A percentile compares a stretch with the other conserved stretches of the same genome.
Conservation (phyloP, 2,113 vertebrate genomes). For the Nothobranchius kuhntae region DNA sequence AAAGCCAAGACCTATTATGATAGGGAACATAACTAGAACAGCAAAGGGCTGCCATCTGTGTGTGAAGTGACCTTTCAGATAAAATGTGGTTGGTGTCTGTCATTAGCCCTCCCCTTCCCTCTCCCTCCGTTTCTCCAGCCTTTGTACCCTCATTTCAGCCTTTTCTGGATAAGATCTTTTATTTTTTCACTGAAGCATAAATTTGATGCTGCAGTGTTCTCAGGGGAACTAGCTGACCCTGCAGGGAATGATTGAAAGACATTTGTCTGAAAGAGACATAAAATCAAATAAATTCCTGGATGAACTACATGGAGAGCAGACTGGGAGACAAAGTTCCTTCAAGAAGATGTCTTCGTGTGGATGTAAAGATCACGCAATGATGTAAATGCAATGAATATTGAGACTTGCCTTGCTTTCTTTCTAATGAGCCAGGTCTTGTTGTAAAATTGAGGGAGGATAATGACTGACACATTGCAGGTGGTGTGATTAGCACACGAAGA, state of each 20-base stretch:
- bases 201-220: conserved; percentile 54
- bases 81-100: conserved; percentile 75
- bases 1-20: conserved; percentile 65
- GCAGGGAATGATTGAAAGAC: conserved; percentile 64
- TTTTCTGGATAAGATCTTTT: conserved; percentile 19
- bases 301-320: conserved; percentile 18
- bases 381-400: too few species aligned
- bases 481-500: not conserved
- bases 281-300: conserved; percentile 70
- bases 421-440: too few species aligned
- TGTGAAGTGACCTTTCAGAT: conserved; percentile 83
- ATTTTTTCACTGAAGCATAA: conserved; percentile 43
- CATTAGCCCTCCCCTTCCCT: conserved; percentile 36
- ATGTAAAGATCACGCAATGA: too few species aligned
- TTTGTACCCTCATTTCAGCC: conserved; percentile 21
- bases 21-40: conserved; percentile 75
- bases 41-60: conserved; percentile 72
- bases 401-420: too few species aligned
- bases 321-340: too few species aligned
- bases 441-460: not conserved
- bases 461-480: not conserved
- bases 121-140: conserved; percentile 14
- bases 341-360: too few species aligned
- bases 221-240: conserved; percentile 29
- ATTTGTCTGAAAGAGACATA: conserved; percentile 65